Evolutionary conservation across 2,113 vertebrate species (phyloP), one percentile per base, ranked within the genome.

Genomic region (Vicugna pacos): DNA sequence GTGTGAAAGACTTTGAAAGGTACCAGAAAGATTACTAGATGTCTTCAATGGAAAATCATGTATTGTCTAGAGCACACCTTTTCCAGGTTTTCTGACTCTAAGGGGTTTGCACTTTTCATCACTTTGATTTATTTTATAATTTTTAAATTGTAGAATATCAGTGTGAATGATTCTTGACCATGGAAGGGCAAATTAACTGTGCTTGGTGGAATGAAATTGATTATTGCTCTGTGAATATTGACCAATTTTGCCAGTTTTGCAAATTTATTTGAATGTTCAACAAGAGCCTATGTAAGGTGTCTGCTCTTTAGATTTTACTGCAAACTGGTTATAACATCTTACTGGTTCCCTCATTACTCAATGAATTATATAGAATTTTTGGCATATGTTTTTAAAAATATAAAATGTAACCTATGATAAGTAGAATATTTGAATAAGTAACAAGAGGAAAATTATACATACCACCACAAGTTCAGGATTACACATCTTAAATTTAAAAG

Each of bases 401-500:
- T 67, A 93, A 70, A 38, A 93, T 65, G 15, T 75, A 82, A 16
- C 20, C 75, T 69, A 58, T 35, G 19, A 32, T 46, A 84, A 89
- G 6, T 35, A 54, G 7, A 92, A 90, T 69, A 83, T 3, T 30
- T 73, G 26, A 50, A 72, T 79, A 77, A 73, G 19, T 58, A 30
- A 42, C n/a, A 88, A 8, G 28, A 72, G 32, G 15, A 35, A 72
- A 69, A 90, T 50, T 79, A 75, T 48, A 79, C 14, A 75, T 48
- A 79, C 14, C 6, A 28, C 6, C 11, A 89, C 19, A n/a, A 1
- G 8, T 92, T 91, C 46, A 91, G 83, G 19, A 42, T 79, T 75
- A 97, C 83, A 6, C 12, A 94, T 94, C 60, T 95, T 67, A 58
- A 94, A 95, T 56, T 38, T 46, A 65, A 89, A 81, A 89, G 24